phyloP scores from a whole-genome alignment of 2,113 vertebrate species.

The Proteles cristata region DNA sequence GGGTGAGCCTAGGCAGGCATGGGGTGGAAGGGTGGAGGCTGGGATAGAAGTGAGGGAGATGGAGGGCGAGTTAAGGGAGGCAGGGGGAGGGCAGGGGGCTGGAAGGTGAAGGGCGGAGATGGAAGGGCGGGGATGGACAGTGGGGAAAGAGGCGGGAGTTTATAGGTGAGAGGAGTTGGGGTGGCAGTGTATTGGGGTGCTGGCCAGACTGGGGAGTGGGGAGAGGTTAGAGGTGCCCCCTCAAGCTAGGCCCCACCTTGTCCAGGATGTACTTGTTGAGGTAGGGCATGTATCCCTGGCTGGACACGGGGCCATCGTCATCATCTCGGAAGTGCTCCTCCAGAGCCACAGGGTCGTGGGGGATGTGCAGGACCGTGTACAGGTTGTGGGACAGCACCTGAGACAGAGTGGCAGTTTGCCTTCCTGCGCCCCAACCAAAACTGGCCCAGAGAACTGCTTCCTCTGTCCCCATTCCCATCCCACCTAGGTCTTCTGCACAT shows the following conservation, averaged over 20 bases:
- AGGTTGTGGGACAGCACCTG: constrained; percentile 98
- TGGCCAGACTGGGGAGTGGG: not conserved
- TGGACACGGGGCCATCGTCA: constrained; percentile 95
- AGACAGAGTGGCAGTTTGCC: constrained; percentile 14
- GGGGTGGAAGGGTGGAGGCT: not conserved
- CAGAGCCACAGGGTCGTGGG: constrained; percentile 95
- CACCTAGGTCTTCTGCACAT: not conserved
- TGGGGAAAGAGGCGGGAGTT: not conserved
- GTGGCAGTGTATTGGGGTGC: not conserved
- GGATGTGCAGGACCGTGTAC: constrained; percentile 95
- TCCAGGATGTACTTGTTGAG: constrained; percentile 91
- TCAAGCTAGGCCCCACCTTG: constrained; percentile 81
- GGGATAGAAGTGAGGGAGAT: not conserved
- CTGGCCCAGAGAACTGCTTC: not conserved
- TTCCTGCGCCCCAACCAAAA: not conserved
- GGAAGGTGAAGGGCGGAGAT: not conserved
- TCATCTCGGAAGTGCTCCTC: constrained; percentile 98
- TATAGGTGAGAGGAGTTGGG: not conserved
- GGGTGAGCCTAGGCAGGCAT: not conserved
- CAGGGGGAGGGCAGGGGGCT: not conserved
- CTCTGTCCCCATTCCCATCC: not conserved
- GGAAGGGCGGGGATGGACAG: not conserved
- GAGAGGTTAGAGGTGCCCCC: not conserved
- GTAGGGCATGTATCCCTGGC: constrained; percentile 99
- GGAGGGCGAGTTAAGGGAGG: not conserved